These are phyloP conservation scores for Mormyrus lacerda DNA, from an alignment of 2,113 vertebrate species.

Conservation along the genomic window DNA sequence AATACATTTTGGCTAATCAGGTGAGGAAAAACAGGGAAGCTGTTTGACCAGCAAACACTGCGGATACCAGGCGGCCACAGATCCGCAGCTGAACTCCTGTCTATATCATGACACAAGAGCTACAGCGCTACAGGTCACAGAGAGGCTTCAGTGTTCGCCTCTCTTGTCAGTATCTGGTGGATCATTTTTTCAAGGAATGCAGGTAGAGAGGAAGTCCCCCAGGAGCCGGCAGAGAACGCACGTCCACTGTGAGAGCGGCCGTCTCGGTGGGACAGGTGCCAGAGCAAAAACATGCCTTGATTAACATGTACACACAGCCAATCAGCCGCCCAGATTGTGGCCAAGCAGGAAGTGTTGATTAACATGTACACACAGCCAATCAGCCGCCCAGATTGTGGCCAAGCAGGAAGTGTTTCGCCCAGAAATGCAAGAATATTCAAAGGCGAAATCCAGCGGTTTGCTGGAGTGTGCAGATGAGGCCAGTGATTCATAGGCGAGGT, in stretches of 20 bases:
- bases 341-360: slow-evolving; percentile 25
- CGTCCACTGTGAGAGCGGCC: background rate
- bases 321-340: slow-evolving; percentile 18
- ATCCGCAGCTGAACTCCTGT: background rate
- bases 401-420: slow-evolving; percentile 23
- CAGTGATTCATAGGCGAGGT: slow-evolving; percentile 34
- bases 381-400: slow-evolving; percentile 14
- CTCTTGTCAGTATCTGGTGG: background rate
- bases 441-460: slow-evolving; percentile 29
- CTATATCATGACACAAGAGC: background rate
- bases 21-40: background rate
- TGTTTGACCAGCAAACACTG: background rate
- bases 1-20: background rate
- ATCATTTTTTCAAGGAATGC: slow-evolving; percentile 2
- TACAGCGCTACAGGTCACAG: background rate
- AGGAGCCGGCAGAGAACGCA: background rate
- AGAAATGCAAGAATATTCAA: slow-evolving; percentile 22
- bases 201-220: background rate
- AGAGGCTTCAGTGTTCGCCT: background rate
- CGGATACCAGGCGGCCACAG: background rate
- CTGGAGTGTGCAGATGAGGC: slow-evolving; percentile 35
- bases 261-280: slow-evolving; percentile 11
- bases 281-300: slow-evolving; percentile 17
- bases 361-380: slow-evolving; percentile 26
- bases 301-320: slow-evolving; percentile 24